Conservation (phyloP, 2,888 invertebrate genomes). For the Siphlonurus alternatus region DNA sequence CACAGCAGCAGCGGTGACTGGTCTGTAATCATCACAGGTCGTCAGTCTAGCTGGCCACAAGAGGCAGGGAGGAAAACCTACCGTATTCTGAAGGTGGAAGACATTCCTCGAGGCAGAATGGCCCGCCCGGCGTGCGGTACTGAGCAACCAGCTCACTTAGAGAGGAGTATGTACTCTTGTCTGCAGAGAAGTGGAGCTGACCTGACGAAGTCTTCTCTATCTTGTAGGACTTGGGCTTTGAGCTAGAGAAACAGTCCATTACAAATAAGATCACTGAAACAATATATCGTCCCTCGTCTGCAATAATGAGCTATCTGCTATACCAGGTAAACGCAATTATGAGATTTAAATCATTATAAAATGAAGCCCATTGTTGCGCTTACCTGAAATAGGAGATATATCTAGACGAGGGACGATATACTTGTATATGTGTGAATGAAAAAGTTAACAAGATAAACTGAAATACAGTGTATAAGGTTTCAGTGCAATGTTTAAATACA, state of each 20-base stretch:
- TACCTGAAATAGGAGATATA: too few species aligned
- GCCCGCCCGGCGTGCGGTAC: constrained; percentile 41
- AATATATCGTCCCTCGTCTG: too few species aligned
- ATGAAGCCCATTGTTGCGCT: too few species aligned
- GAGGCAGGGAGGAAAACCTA: constrained; percentile 23
- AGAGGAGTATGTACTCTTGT: constrained; percentile 34
- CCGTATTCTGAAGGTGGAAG: constrained; percentile 79
- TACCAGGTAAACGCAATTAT: too few species aligned
- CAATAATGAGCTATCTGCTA: too few species aligned
- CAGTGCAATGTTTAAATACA: too few species aligned
- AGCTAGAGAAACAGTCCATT: constrained; percentile 25
- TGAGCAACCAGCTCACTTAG: constrained; percentile 42
- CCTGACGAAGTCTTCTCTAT: constrained; percentile 42
- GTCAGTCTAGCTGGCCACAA: too few species aligned
- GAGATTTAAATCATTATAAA: too few species aligned
- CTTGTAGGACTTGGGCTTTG: constrained; percentile 50
- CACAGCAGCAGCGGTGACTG: constrained; percentile 52
- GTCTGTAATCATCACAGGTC: constrained; percentile 36
- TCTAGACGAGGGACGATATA: too few species aligned
- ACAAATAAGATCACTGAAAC: not conserved
- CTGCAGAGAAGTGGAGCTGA: constrained; percentile 34
- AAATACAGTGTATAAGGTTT: too few species aligned
- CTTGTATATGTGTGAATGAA: too few species aligned
- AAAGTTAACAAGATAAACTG: too few species aligned
- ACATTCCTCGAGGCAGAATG: constrained; percentile 50